Conservation (phyloP, 2,888 invertebrate species). For the Noctua comes region DNA sequence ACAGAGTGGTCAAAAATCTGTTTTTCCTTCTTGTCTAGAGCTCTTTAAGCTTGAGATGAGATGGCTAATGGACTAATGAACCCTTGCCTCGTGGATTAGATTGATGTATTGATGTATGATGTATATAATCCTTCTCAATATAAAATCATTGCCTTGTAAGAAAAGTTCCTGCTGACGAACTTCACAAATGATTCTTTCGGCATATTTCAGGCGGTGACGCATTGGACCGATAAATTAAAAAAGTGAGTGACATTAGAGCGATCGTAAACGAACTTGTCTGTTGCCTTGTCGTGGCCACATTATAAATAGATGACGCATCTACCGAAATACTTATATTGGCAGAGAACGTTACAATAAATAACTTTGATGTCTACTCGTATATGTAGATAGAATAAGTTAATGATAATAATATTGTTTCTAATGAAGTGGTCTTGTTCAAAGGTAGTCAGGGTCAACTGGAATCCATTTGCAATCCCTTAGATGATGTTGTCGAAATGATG, state of each 20-base stretch:
- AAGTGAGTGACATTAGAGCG: constrained; percentile 74
- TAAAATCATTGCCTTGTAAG: neutral
- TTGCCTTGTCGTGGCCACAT: constrained; percentile 77
- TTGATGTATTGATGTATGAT: no score
- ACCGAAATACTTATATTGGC: constrained; percentile 80
- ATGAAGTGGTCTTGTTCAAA: constrained; percentile 32
- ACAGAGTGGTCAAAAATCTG: neutral
- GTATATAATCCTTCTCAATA: neutral
- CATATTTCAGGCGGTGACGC: constrained; percentile 68
- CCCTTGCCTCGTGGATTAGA: neutral
- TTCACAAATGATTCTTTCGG: constrained; percentile 29
- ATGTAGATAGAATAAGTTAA: constrained; percentile 29
- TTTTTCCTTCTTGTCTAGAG: neutral
- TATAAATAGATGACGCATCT: constrained; percentile 83
- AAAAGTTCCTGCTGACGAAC: constrained; percentile 3
- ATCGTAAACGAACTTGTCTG: constrained; percentile 77
- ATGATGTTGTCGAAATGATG: constrained; percentile 7
- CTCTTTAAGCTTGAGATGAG: neutral
- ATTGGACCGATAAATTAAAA: constrained; percentile 70
- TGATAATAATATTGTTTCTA: constrained; percentile 30
- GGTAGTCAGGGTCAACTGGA: constrained; percentile 16
- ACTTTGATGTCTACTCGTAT: constrained; percentile 31
- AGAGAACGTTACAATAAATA: constrained; percentile 66
- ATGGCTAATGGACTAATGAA: neutral
- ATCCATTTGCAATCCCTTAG: neutral